A percentile compares a stretch with the other conserved stretches of the same genome.
Evolutionary conservation across 2,797 vertebrate genomes (phyloP).

Genomic region (Falco cherrug): DNA sequence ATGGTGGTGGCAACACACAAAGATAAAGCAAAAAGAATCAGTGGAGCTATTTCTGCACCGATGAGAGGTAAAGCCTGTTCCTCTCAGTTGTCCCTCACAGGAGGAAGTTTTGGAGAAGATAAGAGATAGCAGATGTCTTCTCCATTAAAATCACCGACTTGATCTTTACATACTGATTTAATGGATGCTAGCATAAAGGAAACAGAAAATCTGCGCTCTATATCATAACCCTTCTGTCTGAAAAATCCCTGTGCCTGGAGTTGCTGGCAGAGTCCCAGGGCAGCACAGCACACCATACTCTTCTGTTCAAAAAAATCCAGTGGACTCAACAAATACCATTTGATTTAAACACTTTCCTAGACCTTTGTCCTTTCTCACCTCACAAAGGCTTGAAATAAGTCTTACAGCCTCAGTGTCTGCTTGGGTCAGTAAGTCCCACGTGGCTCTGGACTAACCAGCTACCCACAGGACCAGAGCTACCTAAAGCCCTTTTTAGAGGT

Average conservation of each 20-base stretch:
- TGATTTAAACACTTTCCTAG: neutral
- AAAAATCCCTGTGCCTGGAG: neutral
- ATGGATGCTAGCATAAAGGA: neutral
- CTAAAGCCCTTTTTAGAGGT: neutral
- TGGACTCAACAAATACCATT: neutral
- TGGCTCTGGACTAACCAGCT: neutral
- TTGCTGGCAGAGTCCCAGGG: neutral
- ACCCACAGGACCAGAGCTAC: neutral
- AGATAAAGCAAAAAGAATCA: neutral
- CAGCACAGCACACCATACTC: neutral
- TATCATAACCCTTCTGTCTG: neutral
- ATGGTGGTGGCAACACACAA: neutral
- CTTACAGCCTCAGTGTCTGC: neutral
- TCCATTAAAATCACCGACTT: neutral
- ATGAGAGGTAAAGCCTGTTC: neutral
- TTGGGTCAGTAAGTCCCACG: fast-evolving
- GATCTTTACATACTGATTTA: neutral
- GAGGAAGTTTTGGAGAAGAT: neutral
- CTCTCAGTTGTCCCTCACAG: neutral
- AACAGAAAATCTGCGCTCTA: neutral
- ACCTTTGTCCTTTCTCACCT: neutral
- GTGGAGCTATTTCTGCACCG: neutral
- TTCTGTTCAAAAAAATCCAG: neutral
- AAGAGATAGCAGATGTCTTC: neutral
- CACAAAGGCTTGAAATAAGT: neutral